These are phyloP conservation scores for Etheostoma perlongum DNA, from an alignment of 2,797 vertebrate species.

Conservation along the genomic window DNA sequence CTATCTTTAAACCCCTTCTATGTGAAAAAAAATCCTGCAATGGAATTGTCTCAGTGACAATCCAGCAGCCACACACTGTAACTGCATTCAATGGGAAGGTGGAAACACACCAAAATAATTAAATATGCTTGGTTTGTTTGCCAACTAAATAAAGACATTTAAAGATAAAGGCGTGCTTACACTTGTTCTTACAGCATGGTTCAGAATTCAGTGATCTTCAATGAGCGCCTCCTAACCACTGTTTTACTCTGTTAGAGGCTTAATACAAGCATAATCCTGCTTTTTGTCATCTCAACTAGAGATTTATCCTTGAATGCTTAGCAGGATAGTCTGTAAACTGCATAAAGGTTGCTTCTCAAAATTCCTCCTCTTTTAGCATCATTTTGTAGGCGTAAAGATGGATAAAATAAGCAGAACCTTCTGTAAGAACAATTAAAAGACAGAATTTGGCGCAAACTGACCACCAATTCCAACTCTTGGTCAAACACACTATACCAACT, in stretches of 20 bases:
- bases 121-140: conserved; percentile 45
- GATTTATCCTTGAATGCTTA: conserved; percentile 51
- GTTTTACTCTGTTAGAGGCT: conserved; percentile 68
- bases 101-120: conserved; percentile 41
- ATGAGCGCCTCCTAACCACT: conserved; percentile 69
- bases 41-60: conserved; percentile 19
- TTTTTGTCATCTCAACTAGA: conserved; percentile 64
- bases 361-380: not conserved
- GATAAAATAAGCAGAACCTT: not conserved
- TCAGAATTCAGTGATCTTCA: conserved; percentile 61
- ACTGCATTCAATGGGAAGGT: conserved; percentile 27
- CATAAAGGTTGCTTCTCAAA: conserved; percentile 13
- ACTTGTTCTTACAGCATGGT: conserved; percentile 51
- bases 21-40: conserved; percentile 6
- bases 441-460: not conserved
- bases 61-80: conserved; percentile 28
- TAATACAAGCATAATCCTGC: conserved; percentile 75
- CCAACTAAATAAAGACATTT: conserved; percentile 65
- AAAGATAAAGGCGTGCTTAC: conserved; percentile 59
- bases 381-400: not conserved
- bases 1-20: conserved; percentile 9
- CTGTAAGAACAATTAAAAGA: conserved; percentile 1
- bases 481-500: not conserved
- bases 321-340: conserved; percentile 36
- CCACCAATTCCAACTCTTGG: not conserved